Percentiles rank a stretch among this genome's conserved stretches.
phyloP scores from a whole-genome alignment of 2,797 vertebrate genomes.

The Paramormyrops hopkinsi region DNA sequence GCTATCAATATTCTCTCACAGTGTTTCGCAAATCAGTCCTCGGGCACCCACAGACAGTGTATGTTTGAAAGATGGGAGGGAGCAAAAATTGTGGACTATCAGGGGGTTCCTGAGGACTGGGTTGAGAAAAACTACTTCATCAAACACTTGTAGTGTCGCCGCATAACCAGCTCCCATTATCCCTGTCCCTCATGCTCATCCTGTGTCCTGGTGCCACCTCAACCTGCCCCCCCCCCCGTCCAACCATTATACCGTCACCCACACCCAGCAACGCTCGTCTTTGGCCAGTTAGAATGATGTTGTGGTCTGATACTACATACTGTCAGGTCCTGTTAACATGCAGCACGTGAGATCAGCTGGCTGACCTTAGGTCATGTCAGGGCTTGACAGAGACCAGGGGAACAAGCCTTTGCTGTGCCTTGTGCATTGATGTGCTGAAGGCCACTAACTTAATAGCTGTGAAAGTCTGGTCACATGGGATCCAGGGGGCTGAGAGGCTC shows the following conservation, averaged over 20 bases:
- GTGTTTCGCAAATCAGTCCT: not conserved
- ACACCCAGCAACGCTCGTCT: not conserved
- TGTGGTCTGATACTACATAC: not conserved
- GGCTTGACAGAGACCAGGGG: not conserved
- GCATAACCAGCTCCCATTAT: not conserved
- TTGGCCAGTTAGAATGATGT: not conserved
- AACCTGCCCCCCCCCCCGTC: not conserved
- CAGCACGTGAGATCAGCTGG: not conserved
- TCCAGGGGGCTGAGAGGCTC: not conserved
- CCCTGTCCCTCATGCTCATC: not conserved
- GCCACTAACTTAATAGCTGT: not conserved
- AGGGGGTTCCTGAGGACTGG: not conserved
- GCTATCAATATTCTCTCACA: not conserved
- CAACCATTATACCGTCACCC: not conserved
- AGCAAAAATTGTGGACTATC: not conserved
- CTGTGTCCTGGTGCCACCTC: not conserved
- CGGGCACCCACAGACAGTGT: not conserved
- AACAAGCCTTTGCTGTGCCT: not conserved
- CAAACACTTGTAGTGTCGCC: not conserved
- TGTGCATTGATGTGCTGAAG: not conserved
- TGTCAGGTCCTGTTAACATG: not conserved
- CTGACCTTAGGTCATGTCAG: not conserved
- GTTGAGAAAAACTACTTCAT: not conserved
- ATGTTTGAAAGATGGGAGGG: not conserved
- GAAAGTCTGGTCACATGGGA: not conserved